These are phyloP conservation scores for Geophilus truncorum DNA, from an alignment of 2,888 invertebrate genomes.

Conservation along the genomic window DNA sequence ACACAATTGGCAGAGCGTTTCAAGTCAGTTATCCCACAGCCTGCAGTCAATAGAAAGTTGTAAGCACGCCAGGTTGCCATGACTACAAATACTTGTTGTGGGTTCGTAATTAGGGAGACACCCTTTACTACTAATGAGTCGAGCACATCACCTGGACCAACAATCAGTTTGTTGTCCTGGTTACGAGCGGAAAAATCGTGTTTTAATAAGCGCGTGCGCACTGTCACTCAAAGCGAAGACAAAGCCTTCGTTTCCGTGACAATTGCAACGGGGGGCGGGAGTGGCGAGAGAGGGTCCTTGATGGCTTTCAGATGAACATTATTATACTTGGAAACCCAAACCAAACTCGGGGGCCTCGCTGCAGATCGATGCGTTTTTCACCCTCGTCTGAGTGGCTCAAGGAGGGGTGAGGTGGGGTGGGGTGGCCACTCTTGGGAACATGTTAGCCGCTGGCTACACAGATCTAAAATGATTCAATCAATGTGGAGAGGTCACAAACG, in stretches of 20 bases:
- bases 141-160: neutral
- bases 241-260: neutral
- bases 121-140: neutral
- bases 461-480: constrained; percentile 1
- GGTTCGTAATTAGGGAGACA: constrained; percentile 6
- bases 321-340: neutral
- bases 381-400: neutral
- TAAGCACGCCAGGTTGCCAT: neutral
- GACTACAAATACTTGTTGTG: neutral
- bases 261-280: neutral
- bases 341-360: too few species aligned
- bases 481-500: neutral
- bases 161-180: neutral
- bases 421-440: neutral
- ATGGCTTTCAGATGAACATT: neutral
- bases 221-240: neutral
- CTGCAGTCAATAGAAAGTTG: neutral
- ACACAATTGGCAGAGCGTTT: neutral
- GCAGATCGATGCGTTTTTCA: constrained; percentile 7
- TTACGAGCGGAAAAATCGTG: neutral
- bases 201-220: neutral
- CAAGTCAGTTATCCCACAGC: neutral
- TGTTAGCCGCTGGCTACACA: neutral
- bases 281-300: too few species aligned
- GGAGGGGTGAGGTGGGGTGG: neutral